Conservation (phyloP, 2,888 invertebrate genomes). For the Eudasyphora cyanicolor region DNA sequence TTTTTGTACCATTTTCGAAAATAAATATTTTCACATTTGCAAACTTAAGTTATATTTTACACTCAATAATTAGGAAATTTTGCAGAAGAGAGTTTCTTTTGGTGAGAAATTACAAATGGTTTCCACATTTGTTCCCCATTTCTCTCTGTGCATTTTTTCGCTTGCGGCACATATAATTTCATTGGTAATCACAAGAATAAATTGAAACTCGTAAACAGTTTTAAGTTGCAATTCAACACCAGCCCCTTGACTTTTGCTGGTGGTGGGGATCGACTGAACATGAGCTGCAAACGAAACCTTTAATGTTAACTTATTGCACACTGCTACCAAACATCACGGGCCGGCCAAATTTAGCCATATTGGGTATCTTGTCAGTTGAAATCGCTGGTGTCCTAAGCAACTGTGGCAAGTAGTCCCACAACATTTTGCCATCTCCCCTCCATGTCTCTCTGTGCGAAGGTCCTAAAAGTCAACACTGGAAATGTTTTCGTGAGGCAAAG, state of each 20-base stretch:
- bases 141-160: too few species aligned
- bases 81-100: too few species aligned
- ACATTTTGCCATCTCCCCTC: too few species aligned
- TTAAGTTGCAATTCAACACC: slow-evolving; percentile 52
- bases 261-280: slow-evolving; percentile 26
- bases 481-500: slow-evolving; percentile 18
- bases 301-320: slow-evolving; percentile 9
- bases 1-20: too few species aligned
- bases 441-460: too few species aligned
- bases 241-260: slow-evolving; percentile 44
- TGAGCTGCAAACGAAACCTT: not conserved
- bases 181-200: not conserved
- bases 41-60: too few species aligned
- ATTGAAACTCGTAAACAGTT: slow-evolving; percentile 38
- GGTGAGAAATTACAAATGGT: too few species aligned
- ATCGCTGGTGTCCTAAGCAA: not conserved
- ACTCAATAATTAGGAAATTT: too few species aligned
- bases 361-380: not conserved
- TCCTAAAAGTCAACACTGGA: slow-evolving; percentile 38
- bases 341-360: not conserved
- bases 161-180: not conserved
- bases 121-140: too few species aligned
- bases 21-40: too few species aligned
- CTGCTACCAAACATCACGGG: too few species aligned
- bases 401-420: not conserved